Evolutionary conservation across 2,113 vertebrate genomes (phyloP).

Genomic region (Camelus bactrianus): DNA sequence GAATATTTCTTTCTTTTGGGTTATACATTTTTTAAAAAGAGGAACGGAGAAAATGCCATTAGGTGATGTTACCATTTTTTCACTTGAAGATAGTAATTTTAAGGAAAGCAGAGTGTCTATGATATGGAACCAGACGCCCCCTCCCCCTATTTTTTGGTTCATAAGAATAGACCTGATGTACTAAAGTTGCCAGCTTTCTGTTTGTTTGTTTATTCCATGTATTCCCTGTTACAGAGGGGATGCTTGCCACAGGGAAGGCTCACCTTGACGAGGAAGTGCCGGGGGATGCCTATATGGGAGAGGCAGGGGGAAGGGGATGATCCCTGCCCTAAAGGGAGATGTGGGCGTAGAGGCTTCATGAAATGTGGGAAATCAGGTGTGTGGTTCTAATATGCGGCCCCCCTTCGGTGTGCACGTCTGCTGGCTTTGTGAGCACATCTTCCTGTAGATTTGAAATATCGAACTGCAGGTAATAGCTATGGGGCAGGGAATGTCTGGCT

Average conservation of each 20-base stretch:
- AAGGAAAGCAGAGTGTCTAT: slow-evolving; percentile 50
- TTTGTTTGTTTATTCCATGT: slow-evolving; percentile 20
- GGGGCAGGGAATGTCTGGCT: slow-evolving; percentile 59
- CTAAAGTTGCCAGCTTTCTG: slow-evolving; percentile 60
- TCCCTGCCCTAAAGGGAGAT: slow-evolving; percentile 42
- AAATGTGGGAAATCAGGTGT: slow-evolving; percentile 81
- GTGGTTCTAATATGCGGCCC: slow-evolving; percentile 45
- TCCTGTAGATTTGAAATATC: slow-evolving; percentile 66
- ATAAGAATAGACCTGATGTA: slow-evolving; percentile 64
- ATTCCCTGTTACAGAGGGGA: slow-evolving; percentile 57
- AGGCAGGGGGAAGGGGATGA: neutral
- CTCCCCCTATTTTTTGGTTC: neutral
- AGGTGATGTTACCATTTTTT: neutral
- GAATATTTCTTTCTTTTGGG: slow-evolving; percentile 65
- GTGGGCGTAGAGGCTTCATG: slow-evolving; percentile 75
- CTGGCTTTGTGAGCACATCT: slow-evolving; percentile 78
- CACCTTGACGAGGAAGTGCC: slow-evolving; percentile 71
- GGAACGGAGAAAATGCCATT: slow-evolving; percentile 9
- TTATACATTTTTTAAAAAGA: neutral
- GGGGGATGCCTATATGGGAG: slow-evolving; percentile 65
- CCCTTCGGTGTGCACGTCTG: slow-evolving; percentile 53
- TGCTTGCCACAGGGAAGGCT: slow-evolving; percentile 62
- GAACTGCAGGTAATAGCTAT: slow-evolving; percentile 64
- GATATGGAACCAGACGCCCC: neutral
- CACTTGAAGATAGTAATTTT: slow-evolving; percentile 57